Percentiles rank a stretch among this genome's conserved stretches.
Evolutionary conservation across 1,140 invertebrate genomes (phyloP).

Genomic region (Agrypnia vestita): DNA sequence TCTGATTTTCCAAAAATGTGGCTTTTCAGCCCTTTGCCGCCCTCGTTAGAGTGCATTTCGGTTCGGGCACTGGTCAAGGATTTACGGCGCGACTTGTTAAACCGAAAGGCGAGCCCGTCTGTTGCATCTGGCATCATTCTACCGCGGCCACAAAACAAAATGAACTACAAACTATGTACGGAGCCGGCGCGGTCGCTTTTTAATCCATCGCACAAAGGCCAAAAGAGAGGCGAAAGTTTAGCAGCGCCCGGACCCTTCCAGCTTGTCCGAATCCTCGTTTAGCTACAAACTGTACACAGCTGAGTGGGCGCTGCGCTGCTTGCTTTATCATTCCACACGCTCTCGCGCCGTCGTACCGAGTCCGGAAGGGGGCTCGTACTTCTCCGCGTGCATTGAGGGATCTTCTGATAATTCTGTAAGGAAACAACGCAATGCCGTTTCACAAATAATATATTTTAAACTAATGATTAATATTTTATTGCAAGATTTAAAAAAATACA

Average conservation of each 20-base stretch:
- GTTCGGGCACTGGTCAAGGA: constrained; percentile 9
- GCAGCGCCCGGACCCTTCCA: constrained; percentile 28
- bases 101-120: constrained; percentile 32
- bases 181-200: constrained; percentile 10
- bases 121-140: constrained; percentile 31
- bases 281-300: constrained; percentile 39
- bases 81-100: constrained; percentile 30
- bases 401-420: too few species aligned
- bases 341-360: constrained; percentile 1
- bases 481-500: too few species aligned
- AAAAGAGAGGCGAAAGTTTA: constrained; percentile 41
- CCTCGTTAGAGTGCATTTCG: constrained; percentile 10
- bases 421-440: too few species aligned
- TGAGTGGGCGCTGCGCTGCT: constrained; percentile 33
- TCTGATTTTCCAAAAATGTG: neutral
- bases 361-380: neutral
- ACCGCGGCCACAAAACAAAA: constrained; percentile 34
- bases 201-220: constrained; percentile 43
- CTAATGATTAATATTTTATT: too few species aligned
- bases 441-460: too few species aligned
- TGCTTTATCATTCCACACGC: constrained; percentile 27
- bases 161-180: constrained; percentile 31
- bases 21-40: neutral
- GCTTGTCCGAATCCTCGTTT: constrained; percentile 41
- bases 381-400: neutral